Base-by-base conservation (phyloP, 2,797 vertebrate genomes). In the Ispidina lecontei region DNA sequence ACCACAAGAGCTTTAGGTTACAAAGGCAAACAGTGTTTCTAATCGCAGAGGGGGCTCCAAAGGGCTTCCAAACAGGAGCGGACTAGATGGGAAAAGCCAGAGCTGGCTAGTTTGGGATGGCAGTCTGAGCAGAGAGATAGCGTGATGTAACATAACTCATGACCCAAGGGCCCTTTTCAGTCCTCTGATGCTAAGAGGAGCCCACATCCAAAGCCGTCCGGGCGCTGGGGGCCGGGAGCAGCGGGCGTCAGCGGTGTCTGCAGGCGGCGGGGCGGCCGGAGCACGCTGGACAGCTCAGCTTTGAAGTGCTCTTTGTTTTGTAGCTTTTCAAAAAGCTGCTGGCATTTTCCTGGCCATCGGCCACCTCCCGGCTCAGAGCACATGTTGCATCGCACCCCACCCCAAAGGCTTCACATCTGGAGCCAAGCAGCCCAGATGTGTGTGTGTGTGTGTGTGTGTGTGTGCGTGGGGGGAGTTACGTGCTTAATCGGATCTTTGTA, bases 1-100 rank as follows among this genome's bases (percentile, higher is more conserved):
- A 95, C 94, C 94, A 95, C 93, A 95, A 86, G 80, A 89, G 93
- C 93, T 96, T 95, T 95, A 96, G 95, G 93, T 95, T 95, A 95
- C 94, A 95, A 96, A 95, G 84, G 85, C 91, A 93, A 94, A 93
- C 93, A 95, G 93, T 90, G 94, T 86, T 95, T 95, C 92, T 94
- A 91, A 95, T 95, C 92, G 91, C 91, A 75, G 89, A 92, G 92
- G 93, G 94, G 93, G 75, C 89, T 95, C 84, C 65, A 1, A 91
- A 95, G 82, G 92, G 75, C 91, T 89, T 91, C 91, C 92, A 94
- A 95, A 81, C 89, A 85, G 91, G 94, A 94, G 87, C 33, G 18
- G 93, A 89, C 95, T 96, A 95, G 93, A 94, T 91, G 94, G 86
- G 82, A 91, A 93, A 93, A 92, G 94, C 95, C 95, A 95, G 95